A percentile compares a stretch with the other conserved stretches of the same genome.
Evolutionary conservation across 64 coral and sea anemone species (phyloP).

Genomic region (Montipora sp.): DNA sequence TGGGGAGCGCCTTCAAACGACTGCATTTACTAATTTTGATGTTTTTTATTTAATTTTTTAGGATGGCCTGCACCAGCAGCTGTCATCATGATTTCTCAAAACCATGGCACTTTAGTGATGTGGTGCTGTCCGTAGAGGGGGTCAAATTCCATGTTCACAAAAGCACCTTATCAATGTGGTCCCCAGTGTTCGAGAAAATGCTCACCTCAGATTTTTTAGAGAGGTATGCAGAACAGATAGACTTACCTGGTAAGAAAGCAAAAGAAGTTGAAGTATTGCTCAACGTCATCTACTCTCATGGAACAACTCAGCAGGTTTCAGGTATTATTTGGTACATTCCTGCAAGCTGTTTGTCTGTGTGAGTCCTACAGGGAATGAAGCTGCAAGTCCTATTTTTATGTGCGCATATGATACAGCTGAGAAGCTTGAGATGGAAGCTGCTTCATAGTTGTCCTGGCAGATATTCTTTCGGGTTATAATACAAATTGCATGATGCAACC

Average conservation of each 20-base stretch:
- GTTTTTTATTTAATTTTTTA: too few relatives aligned
- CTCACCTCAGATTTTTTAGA: conserved; percentile 67
- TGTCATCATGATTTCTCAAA: conserved; percentile 51
- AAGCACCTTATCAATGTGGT: conserved; percentile 76
- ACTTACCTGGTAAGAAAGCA: conserved; percentile 54
- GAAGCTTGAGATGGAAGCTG: too few relatives aligned
- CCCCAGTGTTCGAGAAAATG: conserved; percentile 75
- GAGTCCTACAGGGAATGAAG: too few relatives aligned
- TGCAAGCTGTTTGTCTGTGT: neutral
- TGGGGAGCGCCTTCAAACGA: too few relatives aligned
- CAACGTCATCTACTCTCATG: conserved; percentile 52
- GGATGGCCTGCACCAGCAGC: too few relatives aligned
- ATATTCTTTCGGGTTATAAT: too few relatives aligned
- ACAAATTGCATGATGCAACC: too few relatives aligned
- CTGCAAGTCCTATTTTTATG: too few relatives aligned
- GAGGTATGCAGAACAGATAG: conserved; percentile 55
- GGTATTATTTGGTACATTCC: neutral
- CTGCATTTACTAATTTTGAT: too few relatives aligned
- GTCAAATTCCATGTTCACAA: conserved; percentile 67
- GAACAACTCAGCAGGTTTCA: neutral
- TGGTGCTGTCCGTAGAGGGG: conserved; percentile 57
- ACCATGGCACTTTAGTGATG: conserved; percentile 74
- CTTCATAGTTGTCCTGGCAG: too few relatives aligned
- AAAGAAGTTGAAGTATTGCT: conserved; percentile 55
- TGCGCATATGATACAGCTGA: too few relatives aligned